These are phyloP conservation scores for Baryphthengus martii DNA, from an alignment of 2,113 vertebrate species.

Conservation along the genomic window DNA sequence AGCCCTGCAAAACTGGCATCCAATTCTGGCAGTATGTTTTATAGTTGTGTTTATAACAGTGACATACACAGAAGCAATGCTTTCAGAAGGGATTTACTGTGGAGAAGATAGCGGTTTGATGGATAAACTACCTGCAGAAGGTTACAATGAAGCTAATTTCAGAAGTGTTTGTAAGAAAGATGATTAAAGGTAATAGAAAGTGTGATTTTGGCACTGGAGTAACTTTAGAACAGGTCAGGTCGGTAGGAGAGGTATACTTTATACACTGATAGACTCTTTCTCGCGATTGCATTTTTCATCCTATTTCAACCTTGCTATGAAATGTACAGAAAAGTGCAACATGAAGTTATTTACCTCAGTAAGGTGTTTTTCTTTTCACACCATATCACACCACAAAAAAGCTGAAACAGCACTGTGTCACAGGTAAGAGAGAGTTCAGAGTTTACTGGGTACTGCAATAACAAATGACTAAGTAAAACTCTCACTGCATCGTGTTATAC, in stretches of 20 bases:
- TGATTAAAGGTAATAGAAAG: background rate
- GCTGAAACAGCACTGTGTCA: background rate
- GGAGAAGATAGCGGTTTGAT: background rate
- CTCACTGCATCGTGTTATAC: background rate
- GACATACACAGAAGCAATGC: background rate
- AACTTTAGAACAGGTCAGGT: background rate
- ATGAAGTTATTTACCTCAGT: background rate
- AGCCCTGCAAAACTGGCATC: background rate
- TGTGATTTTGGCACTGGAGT: background rate
- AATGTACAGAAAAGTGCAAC: background rate
- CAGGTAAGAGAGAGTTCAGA: background rate
- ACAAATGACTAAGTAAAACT: background rate
- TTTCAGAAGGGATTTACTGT: background rate
- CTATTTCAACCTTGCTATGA: background rate
- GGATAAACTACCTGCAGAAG: background rate
- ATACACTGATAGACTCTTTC: background rate
- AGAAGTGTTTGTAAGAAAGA: background rate
- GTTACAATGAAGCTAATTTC: background rate
- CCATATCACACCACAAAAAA: too few relatives aligned
- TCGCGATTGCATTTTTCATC: fast-evolving
- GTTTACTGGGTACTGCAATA: background rate
- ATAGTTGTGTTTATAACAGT: background rate
- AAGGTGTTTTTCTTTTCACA: background rate
- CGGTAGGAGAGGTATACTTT: background rate
- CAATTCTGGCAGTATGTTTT: background rate